phyloP scores from a whole-genome alignment of 1,140 invertebrate genomes.

The Lordiphosa stackelbergi region DNA sequence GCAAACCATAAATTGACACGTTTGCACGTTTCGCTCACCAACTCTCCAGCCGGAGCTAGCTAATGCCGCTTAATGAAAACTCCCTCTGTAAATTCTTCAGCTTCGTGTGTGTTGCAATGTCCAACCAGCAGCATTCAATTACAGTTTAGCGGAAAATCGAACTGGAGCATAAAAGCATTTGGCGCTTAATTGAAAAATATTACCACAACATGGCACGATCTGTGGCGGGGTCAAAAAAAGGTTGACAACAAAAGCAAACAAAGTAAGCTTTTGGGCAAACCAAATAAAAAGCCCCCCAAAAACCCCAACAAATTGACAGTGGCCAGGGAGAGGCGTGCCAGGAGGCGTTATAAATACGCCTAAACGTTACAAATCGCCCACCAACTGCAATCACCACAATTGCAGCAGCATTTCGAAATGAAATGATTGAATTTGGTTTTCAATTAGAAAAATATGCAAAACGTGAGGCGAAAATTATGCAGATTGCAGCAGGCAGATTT shows the following conservation, averaged over 20 bases:
- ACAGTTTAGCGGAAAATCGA: conserved; percentile 25
- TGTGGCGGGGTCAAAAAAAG: conserved; percentile 44
- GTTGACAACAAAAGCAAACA: conserved; percentile 49
- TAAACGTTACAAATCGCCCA: conserved; percentile 28
- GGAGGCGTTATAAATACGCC: conserved; percentile 42
- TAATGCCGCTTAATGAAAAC: conserved; percentile 30
- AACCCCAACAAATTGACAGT: conserved; percentile 11
- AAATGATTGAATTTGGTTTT: conserved; percentile 54
- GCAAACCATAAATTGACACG: conserved; percentile 54
- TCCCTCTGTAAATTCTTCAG: conserved; percentile 37
- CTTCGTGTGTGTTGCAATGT: conserved; percentile 21
- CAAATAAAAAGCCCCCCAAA: conserved; percentile 5
- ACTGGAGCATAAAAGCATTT: conserved; percentile 49
- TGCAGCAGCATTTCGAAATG: conserved; percentile 39
- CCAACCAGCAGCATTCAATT: conserved; percentile 9
- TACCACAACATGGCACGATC: conserved; percentile 49
- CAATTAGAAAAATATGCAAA: conserved; percentile 54
- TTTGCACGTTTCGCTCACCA: conserved; percentile 41
- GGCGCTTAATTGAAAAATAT: conserved; percentile 51
- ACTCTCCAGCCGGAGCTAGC: conserved; percentile 27
- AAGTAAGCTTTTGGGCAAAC: conserved; percentile 11
- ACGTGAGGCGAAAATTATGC: conserved; percentile 55
- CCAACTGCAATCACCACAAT: conserved; percentile 42
- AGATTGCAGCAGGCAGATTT: conserved; percentile 34
- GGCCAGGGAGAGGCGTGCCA: conserved; percentile 33